Percentiles rank a stretch among this genome's conserved stretches.
Evolutionary conservation across 2,113 vertebrate species (phyloP).

Genomic region (Petroica traversi): DNA sequence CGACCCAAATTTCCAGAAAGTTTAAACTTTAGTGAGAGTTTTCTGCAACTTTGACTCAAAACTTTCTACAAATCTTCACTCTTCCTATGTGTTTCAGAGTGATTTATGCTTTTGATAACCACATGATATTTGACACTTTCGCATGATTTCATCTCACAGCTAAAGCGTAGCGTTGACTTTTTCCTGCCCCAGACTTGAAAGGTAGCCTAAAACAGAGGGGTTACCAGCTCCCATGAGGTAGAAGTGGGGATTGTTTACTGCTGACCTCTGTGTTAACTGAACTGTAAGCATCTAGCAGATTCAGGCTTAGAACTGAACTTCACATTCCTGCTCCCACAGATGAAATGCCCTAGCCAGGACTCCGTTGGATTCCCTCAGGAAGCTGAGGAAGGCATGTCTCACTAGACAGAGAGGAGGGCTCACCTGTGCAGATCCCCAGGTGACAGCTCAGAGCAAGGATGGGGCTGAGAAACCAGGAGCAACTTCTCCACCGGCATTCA

Average conservation of each 20-base stretch:
- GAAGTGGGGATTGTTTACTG: neutral
- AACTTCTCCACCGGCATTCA: neutral
- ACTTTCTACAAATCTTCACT: neutral
- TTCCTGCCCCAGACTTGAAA: neutral
- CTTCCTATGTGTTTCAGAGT: neutral
- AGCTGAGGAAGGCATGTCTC: neutral
- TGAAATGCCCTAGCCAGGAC: neutral
- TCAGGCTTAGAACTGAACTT: neutral
- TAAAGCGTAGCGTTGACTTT: neutral
- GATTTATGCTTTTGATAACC: neutral
- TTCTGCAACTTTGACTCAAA: neutral
- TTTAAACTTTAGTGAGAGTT: neutral
- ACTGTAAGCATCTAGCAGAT: neutral
- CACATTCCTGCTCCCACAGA: neutral
- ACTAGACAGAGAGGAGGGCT: neutral
- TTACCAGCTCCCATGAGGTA: neutral
- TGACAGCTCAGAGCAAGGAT: neutral
- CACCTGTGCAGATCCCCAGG: neutral
- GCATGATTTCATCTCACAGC: neutral
- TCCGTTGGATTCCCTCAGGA: neutral
- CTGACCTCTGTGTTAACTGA: neutral
- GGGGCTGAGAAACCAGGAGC: neutral
- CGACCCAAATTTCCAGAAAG: slow-evolving; percentile 1
- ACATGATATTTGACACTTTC: neutral
- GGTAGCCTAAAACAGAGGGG: neutral